phyloP scores from a whole-genome alignment of 2,113 vertebrate genomes.

The Pan paniscus region DNA sequence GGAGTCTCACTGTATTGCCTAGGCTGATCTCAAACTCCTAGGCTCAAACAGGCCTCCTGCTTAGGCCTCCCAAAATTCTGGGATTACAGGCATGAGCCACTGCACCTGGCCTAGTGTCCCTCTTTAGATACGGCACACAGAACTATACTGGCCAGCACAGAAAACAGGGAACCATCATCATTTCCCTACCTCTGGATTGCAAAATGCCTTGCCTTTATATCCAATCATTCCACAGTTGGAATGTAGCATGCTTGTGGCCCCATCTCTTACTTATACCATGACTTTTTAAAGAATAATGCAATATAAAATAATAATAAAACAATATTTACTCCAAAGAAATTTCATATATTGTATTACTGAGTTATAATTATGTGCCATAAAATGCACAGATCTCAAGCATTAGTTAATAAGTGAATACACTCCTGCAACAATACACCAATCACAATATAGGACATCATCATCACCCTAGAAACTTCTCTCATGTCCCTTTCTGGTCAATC shows the following conservation, averaged over 20 bases:
- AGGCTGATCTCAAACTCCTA: too few species aligned
- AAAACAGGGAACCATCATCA: not conserved
- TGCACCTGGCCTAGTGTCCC: not conserved
- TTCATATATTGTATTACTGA: not conserved
- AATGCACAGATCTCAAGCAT: not conserved
- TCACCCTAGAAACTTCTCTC: not conserved
- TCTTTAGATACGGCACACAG: not conserved
- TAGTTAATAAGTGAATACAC: not conserved
- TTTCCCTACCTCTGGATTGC: not conserved
- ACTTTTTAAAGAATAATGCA: not conserved
- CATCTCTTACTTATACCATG: not conserved
- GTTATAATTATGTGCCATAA: not conserved
- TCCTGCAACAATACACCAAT: not conserved
- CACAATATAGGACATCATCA: not conserved
- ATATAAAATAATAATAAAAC: too few species aligned
- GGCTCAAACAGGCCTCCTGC: too few species aligned
- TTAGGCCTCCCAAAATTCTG: too few species aligned
- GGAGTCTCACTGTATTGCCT: too few species aligned
- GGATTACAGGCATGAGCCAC: too few species aligned
- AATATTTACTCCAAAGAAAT: too few species aligned
- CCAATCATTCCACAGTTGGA: not conserved
- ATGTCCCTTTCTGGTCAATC: not conserved
- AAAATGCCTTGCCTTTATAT: not conserved
- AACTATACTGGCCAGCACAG: not conserved
- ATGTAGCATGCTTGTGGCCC: too few species aligned